Base-by-base conservation (phyloP, 1,140 invertebrate genomes). In the Diachasmimorpha longicaudata region DNA sequence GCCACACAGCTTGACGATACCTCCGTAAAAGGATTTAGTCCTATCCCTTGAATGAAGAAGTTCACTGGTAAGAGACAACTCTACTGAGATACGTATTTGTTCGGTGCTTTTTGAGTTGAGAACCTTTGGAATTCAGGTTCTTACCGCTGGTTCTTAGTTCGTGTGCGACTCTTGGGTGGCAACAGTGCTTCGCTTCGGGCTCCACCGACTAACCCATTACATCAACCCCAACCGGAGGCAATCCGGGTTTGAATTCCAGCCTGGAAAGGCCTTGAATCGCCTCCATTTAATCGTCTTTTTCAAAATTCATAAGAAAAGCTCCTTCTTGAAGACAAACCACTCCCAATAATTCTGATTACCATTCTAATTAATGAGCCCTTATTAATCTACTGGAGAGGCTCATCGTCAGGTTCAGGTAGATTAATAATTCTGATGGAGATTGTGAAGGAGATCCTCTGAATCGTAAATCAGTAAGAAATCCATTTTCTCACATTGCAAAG, bases 81-180 rank as follows among this genome's bases (percentile, higher is more conserved):
- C 48, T 31, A 31, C 31, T n/a, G 23, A 31, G n/a, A 71, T 46
- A 71, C 16, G 31, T 31, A 31, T 31, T 70, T 42, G 14, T 21
- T 39, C 16, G 31, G 42, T 39, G 23, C 5, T 23, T 25, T 68
- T 37, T 16, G 66, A 81, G 84, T 87, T 88, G 87, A 87, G 86
- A 88, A 87, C 85, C 87, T 77, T 80, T 74, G 79, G 81, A 81
- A 88, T 88, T 87, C 87, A 88, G 86, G 87, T 88, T 89, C 85
- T 85, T 82, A 80, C 71, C 19, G 63, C 23, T 37, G 66, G 21
- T 68, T 39, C 16, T 44, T 9, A 44, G n/a, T 6, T 31, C 36
- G 37, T 66, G 42, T 16, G 52, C 31, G 69, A 71, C 52, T 76
- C 74, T 71, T 71, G 74, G 69, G 69, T 76, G 74, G 69, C 74